These are phyloP conservation scores for Upupa epops DNA, from an alignment of 2,113 vertebrate genomes.

Conservation along the genomic window DNA sequence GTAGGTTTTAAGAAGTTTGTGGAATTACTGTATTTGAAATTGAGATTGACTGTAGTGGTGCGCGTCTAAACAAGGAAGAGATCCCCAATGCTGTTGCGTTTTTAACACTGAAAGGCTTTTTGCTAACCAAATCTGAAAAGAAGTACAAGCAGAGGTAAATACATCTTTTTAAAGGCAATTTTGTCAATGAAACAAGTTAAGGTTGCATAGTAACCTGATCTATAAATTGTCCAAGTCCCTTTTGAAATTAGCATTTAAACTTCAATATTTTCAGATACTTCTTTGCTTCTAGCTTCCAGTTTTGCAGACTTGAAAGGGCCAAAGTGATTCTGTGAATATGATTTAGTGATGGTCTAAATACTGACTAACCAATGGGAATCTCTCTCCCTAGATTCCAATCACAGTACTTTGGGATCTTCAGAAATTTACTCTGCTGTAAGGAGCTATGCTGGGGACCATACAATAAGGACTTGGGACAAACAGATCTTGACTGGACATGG, in stretches of 20 bases:
- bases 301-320: background rate
- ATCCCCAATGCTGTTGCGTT: background rate
- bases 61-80: background rate
- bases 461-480: background rate
- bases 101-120: background rate
- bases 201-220: background rate
- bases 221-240: background rate
- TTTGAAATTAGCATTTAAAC: background rate
- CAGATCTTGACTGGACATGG: background rate
- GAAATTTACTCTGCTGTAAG: background rate
- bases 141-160: background rate
- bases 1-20: background rate
- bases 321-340: background rate
- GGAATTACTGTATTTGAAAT: background rate
- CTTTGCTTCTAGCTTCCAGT: background rate
- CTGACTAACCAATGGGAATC: background rate
- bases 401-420: background rate
- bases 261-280: background rate
- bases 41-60: background rate
- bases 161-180: background rate
- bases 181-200: background rate
- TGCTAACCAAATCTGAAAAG: background rate
- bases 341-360: background rate
- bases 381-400: background rate
- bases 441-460: rapidly evolving